phyloP scores from a whole-genome alignment of 2,888 invertebrate species.

The Mylabris sibirica region DNA sequence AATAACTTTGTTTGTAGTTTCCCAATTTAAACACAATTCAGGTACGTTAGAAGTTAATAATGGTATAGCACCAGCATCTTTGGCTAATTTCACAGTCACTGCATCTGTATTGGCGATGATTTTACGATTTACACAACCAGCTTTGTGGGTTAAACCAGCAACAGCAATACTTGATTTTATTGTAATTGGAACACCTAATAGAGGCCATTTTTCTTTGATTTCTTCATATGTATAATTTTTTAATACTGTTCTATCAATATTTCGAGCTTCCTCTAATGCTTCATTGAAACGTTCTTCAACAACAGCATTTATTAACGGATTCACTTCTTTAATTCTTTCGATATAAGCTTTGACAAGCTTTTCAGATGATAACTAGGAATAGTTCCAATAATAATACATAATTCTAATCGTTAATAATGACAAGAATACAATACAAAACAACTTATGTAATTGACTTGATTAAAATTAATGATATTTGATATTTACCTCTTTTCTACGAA shows the following conservation, averaged over 20 bases:
- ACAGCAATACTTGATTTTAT: slow-evolving; percentile 72
- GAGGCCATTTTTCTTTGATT: slow-evolving; percentile 73
- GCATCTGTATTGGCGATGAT: slow-evolving; percentile 72
- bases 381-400: background rate
- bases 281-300: slow-evolving; percentile 79
- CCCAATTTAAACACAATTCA: slow-evolving; percentile 89
- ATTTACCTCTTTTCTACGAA: slow-evolving; percentile 74
- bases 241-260: slow-evolving; percentile 73
- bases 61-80: slow-evolving; percentile 80
- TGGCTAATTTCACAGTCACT: slow-evolving; percentile 68
- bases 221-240: slow-evolving; percentile 64
- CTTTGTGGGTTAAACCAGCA: slow-evolving; percentile 68
- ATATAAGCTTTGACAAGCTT: slow-evolving; percentile 77
- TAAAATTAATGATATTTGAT: slow-evolving; percentile 20
- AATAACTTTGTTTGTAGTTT: slow-evolving; percentile 79
- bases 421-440: background rate
- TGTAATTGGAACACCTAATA: slow-evolving; percentile 85
- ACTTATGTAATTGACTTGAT: background rate
- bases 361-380: slow-evolving; percentile 73
- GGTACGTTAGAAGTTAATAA: slow-evolving; percentile 86
- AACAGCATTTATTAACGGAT: slow-evolving; percentile 80
- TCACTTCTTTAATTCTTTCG: slow-evolving; percentile 77
- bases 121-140: slow-evolving; percentile 67
- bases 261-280: slow-evolving; percentile 78
- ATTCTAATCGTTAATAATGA: background rate